Percentiles rank a stretch among this genome's conserved stretches.
These are phyloP conservation scores for Esox lucius DNA, from an alignment of 2,797 vertebrate species.

Conservation along the genomic window DNA sequence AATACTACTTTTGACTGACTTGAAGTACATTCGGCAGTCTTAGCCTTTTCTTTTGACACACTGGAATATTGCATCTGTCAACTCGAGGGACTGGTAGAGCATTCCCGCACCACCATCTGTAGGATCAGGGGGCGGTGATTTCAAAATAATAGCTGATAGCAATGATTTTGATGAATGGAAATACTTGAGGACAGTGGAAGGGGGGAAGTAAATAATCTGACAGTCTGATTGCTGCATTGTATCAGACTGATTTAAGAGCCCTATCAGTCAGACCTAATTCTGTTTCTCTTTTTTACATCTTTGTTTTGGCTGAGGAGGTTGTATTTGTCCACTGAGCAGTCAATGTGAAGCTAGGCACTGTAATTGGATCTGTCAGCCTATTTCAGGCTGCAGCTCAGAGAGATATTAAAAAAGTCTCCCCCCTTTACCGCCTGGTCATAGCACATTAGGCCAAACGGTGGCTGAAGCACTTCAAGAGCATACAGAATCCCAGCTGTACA, in stretches of 20 bases:
- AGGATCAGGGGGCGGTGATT: not conserved
- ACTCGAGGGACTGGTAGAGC: not conserved
- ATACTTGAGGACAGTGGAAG: not conserved
- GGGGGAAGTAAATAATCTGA: not conserved
- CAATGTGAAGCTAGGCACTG: conserved; percentile 16
- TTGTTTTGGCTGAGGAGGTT: conserved; percentile 12
- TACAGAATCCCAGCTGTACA: conserved; percentile 22
- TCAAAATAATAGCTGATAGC: not conserved
- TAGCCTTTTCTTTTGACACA: not conserved
- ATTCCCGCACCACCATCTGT: not conserved
- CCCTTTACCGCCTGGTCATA: conserved; percentile 29
- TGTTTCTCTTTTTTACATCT: not conserved
- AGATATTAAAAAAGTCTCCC: conserved; percentile 34
- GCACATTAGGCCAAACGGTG: conserved; percentile 34
- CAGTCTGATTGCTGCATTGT: conserved; percentile 12
- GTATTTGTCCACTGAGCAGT: conserved; percentile 38
- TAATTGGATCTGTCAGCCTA: conserved; percentile 45
- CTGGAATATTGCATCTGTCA: not conserved
- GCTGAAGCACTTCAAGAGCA: conserved; percentile 19
- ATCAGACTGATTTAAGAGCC: conserved; percentile 16
- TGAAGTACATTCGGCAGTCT: not conserved
- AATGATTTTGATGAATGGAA: not conserved
- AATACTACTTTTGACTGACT: not conserved
- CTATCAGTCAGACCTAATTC: conserved; percentile 8
- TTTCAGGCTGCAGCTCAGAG: conserved; percentile 32